Evolutionary conservation across 2,113 vertebrate species (phyloP).

Genomic region (Podarcis cretensis): DNA sequence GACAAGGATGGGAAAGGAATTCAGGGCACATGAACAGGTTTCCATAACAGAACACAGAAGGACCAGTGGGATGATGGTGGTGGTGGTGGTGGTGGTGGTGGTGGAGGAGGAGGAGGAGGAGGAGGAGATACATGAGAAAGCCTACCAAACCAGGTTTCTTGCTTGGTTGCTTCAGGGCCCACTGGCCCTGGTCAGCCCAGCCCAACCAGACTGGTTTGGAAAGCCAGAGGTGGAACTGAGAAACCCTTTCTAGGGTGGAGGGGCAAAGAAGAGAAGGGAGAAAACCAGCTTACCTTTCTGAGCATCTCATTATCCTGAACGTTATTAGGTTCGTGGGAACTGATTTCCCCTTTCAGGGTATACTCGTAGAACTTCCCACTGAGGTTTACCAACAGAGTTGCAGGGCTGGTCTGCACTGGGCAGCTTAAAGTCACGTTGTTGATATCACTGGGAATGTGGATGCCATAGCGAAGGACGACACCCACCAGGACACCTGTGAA

Average conservation of each 20-base stretch:
- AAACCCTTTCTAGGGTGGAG: not conserved
- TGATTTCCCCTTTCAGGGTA: constrained; percentile 92
- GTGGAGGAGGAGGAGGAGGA: not conserved
- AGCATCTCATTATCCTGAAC: constrained; percentile 97
- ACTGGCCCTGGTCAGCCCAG: not conserved
- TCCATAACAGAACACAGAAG: too few species aligned
- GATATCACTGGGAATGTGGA: constrained; percentile 89
- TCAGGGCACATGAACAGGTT: not conserved
- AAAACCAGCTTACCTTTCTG: constrained; percentile 84
- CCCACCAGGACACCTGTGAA: constrained; percentile 90
- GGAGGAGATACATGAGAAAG: not conserved
- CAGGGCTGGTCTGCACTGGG: constrained; percentile 88
- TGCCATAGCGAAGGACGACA: constrained; percentile 91
- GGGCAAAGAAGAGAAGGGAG: not conserved
- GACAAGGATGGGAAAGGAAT: not conserved
- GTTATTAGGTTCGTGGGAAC: constrained; percentile 82
- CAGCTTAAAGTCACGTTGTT: constrained; percentile 90
- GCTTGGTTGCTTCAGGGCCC: not conserved
- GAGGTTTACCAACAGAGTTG: constrained; percentile 92
- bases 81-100: too few species aligned
- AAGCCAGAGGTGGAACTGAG: not conserved
- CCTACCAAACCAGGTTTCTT: not conserved
- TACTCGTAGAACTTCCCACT: constrained; percentile 97
- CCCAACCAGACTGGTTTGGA: not conserved
- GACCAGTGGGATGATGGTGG: too few species aligned